Conservation (phyloP, 2,113 vertebrate genomes). For the Junco hyemalis region DNA sequence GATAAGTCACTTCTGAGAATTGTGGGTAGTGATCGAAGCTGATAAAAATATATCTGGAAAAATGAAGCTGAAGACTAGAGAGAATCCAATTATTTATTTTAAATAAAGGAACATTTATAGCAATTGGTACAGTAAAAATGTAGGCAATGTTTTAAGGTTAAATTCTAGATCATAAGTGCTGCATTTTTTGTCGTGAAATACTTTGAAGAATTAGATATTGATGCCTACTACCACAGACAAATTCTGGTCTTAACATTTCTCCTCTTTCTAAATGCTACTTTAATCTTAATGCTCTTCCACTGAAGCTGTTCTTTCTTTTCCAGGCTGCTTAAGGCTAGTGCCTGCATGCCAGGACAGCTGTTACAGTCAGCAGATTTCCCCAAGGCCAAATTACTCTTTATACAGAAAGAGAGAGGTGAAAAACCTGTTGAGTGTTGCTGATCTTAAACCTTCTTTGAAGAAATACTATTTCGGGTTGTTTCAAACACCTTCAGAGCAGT, state of each 20-base stretch:
- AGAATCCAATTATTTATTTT: neutral
- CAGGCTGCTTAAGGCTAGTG: slow-evolving; percentile 27
- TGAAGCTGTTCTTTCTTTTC: neutral
- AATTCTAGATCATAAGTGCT: neutral
- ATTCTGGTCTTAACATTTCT: neutral
- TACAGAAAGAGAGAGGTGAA: neutral
- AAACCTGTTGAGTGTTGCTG: slow-evolving; percentile 11
- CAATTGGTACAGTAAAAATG: neutral
- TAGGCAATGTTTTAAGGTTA: neutral
- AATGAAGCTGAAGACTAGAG: neutral
- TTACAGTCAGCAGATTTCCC: neutral
- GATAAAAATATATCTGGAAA: neutral
- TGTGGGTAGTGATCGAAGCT: neutral
- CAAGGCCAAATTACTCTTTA: neutral
- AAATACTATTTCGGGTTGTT: neutral
- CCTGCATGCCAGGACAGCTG: slow-evolving; percentile 12
- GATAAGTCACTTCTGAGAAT: neutral
- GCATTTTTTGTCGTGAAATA: neutral
- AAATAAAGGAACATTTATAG: neutral
- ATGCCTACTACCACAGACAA: neutral
- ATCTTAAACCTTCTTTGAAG: neutral
- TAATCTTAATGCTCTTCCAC: neutral
- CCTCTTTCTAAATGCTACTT: neutral
- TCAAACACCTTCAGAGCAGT: neutral
- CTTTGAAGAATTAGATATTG: neutral